Percentiles rank a stretch among this genome's conserved stretches.
Evolutionary conservation across 2,888 invertebrate species (phyloP).

Genomic region (Drosophila affinis): DNA sequence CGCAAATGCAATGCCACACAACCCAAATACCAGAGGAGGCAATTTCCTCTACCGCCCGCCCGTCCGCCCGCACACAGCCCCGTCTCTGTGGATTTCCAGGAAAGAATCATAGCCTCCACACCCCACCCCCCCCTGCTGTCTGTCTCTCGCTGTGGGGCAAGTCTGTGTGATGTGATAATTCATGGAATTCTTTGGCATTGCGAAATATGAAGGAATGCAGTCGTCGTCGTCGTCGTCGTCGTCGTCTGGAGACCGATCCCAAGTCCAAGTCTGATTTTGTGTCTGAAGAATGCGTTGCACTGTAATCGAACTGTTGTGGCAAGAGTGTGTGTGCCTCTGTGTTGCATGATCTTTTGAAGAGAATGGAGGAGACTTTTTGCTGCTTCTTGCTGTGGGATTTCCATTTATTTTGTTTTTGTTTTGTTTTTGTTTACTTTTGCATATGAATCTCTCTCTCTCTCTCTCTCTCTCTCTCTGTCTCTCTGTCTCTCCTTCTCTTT

Average conservation of each 20-base stretch:
- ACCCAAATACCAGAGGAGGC: constrained; percentile 68
- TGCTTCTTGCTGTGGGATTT: background rate
- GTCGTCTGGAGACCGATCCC: constrained; percentile 17
- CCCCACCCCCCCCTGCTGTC: background rate
- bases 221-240: constrained; percentile 15
- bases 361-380: background rate
- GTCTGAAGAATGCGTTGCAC: constrained; percentile 39
- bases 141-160: background rate
- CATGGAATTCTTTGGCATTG: constrained; percentile 68
- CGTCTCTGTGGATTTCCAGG: constrained; percentile 57
- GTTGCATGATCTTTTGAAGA: background rate
- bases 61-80: background rate
- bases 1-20: constrained; percentile 56
- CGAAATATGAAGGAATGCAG: constrained; percentile 75
- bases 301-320: constrained; percentile 63
- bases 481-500: background rate
- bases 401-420: background rate
- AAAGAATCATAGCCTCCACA: constrained; percentile 23
- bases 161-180: constrained; percentile 44
- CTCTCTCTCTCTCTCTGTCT: background rate
- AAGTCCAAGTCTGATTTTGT: constrained; percentile 30
- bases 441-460: background rate
- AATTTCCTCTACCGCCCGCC: constrained; percentile 13
- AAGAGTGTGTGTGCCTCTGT: too few species aligned
- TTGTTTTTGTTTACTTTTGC: background rate